Percentiles rank a stretch among this genome's conserved stretches.
Evolutionary conservation across 1,140 invertebrate genomes (phyloP).

Genomic region (Micrasema minimum): DNA sequence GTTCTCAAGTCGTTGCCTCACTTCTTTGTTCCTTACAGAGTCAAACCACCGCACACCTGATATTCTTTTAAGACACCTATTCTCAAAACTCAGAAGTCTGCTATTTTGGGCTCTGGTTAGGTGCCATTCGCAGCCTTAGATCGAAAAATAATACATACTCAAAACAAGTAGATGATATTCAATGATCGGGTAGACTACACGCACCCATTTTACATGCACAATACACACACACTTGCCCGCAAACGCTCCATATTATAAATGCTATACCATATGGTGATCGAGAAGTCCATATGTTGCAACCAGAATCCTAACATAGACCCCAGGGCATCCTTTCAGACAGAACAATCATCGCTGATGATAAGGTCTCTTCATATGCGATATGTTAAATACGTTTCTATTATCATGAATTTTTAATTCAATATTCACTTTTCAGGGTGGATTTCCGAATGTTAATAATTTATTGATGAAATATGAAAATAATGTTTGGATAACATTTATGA

Average conservation of each 20-base stretch:
- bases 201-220: neutral
- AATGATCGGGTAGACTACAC: neutral
- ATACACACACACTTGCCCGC: slow-evolving; percentile 16
- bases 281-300: slow-evolving; percentile 31
- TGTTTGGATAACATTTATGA: no score
- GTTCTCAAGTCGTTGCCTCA: no score
- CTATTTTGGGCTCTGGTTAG: no score
- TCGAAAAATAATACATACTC: no score
- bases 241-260: slow-evolving; percentile 45
- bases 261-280: slow-evolving; percentile 52
- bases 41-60: no score
- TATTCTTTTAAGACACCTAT: no score
- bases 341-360: slow-evolving; percentile 37
- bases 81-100: no score
- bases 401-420: slow-evolving; percentile 51
- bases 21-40: no score
- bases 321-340: slow-evolving; percentile 5
- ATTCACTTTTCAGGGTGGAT: slow-evolving; percentile 26
- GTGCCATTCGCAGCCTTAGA: no score
- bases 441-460: neutral
- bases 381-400: slow-evolving; percentile 51
- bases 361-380: slow-evolving; percentile 47
- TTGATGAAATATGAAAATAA: neutral
- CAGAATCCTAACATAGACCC: slow-evolving; percentile 12
- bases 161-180: no score